A percentile compares a stretch with the other conserved stretches of the same genome.
Conservation (phyloP, 2,113 vertebrate genomes). For the Apeltes quadracus region DNA sequence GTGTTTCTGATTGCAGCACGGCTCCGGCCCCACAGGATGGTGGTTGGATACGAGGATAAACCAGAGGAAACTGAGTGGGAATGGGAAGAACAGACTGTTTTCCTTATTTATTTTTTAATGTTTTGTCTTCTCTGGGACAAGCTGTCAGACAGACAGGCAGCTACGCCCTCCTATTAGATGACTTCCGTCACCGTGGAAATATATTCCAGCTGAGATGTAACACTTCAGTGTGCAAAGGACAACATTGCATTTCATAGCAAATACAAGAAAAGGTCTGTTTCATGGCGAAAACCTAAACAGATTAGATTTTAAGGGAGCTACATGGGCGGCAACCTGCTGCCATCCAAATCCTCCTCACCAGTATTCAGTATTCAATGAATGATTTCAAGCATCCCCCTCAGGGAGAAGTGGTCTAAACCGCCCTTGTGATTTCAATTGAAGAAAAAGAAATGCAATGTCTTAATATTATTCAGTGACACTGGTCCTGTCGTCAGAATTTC, state of each 20-base stretch:
- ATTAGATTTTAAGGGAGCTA: conserved; percentile 18
- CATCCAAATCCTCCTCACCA: neutral
- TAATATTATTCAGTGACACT: neutral
- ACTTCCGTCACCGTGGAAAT: conserved; percentile 65
- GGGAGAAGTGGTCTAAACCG: neutral
- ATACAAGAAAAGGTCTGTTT: conserved; percentile 19
- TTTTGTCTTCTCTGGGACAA: conserved; percentile 69
- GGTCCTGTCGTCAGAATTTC: neutral
- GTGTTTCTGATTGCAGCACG: conserved; percentile 79
- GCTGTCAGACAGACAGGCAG: conserved; percentile 64
- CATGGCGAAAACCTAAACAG: conserved; percentile 1
- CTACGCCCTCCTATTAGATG: conserved; percentile 68
- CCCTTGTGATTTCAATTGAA: neutral
- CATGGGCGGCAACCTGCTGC: neutral
- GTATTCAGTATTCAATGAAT: neutral
- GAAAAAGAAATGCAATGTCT: neutral
- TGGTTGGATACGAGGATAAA: conserved; percentile 56
- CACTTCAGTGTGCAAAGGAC: conserved; percentile 39
- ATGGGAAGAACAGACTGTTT: conserved; percentile 64
- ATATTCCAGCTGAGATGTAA: conserved; percentile 63
- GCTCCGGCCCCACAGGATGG: conserved; percentile 64
- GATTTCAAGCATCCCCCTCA: conserved; percentile 17
- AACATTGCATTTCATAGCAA: conserved; percentile 24
- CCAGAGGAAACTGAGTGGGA: conserved; percentile 61
- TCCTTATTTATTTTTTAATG: conserved; percentile 73